Percentiles rank a stretch among this genome's conserved stretches.
phyloP scores from a whole-genome alignment of 2,797 vertebrate species.

The Chanos chanos region DNA sequence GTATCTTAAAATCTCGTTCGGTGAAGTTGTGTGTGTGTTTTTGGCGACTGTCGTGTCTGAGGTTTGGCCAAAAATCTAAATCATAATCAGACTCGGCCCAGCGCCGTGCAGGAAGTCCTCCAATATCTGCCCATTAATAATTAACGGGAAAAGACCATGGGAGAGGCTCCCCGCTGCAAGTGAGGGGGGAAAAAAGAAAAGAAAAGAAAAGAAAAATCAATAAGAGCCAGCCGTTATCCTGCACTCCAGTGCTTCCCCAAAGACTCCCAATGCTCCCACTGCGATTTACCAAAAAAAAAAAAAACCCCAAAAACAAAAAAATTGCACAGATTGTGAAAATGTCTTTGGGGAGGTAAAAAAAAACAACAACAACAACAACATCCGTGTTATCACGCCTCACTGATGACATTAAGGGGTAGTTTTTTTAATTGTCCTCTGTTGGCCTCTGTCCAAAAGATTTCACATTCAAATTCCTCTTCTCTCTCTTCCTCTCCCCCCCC shows the following conservation, averaged over 20 bases:
- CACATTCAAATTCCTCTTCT: slow-evolving; percentile 31
- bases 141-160: slow-evolving; percentile 20
- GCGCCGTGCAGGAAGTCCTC: slow-evolving; percentile 2
- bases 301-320: slow-evolving; percentile 5
- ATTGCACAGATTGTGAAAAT: slow-evolving; percentile 12
- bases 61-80: no score
- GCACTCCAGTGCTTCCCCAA: slow-evolving; percentile 6
- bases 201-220: slow-evolving; percentile 21
- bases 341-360: not conserved
- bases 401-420: not conserved
- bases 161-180: slow-evolving; percentile 7
- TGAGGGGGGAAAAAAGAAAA: no score
- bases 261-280: not conserved
- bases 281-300: slow-evolving; percentile 18
- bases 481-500: slow-evolving; percentile 10
- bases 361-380: slow-evolving; percentile 4
- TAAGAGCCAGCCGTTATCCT: slow-evolving; percentile 18
- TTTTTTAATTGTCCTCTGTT: slow-evolving; percentile 16
- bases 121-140: slow-evolving; percentile 35
- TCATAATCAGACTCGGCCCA: no score
- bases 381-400: slow-evolving; percentile 5
- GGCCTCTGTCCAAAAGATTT: slow-evolving; percentile 20
- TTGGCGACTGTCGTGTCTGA: no score
- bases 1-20: no score
- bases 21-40: no score